Evolutionary conservation across 1,140 invertebrate genomes (phyloP).

Genomic region (Nebria ingens): DNA sequence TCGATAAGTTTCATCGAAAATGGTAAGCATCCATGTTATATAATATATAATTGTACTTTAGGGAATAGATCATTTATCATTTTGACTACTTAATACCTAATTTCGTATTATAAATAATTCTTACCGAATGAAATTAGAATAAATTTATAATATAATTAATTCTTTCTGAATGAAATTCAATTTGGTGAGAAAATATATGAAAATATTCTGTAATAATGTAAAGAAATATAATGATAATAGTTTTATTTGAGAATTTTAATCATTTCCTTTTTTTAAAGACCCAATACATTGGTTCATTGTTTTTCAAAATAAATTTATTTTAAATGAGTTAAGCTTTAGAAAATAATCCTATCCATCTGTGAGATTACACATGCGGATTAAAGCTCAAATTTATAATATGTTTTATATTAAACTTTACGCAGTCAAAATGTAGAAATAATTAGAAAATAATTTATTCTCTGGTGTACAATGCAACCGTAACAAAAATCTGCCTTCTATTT

Average conservation of each 20-base stretch:
- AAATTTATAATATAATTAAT: too few species aligned
- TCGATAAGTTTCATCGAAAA: conserved; percentile 24
- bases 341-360: too few species aligned
- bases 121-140: too few species aligned
- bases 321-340: too few species aligned
- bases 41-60: not conserved
- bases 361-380: too few species aligned
- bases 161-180: too few species aligned
- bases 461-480: not conserved
- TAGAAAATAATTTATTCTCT: conserved; percentile 6
- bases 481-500: not conserved
- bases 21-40: not conserved
- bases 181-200: too few species aligned
- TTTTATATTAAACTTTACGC: not conserved
- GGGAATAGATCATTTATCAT: not conserved
- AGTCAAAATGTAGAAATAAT: not conserved
- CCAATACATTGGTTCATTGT: not conserved
- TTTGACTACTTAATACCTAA: not conserved
- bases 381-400: too few species aligned
- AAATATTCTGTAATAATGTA: too few species aligned
- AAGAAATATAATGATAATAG: too few species aligned
- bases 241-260: too few species aligned
- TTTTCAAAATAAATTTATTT: not conserved
- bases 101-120: not conserved
- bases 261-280: too few species aligned